Conservation (phyloP, 2,888 invertebrate genomes). For the Tenthredo mesomela region DNA sequence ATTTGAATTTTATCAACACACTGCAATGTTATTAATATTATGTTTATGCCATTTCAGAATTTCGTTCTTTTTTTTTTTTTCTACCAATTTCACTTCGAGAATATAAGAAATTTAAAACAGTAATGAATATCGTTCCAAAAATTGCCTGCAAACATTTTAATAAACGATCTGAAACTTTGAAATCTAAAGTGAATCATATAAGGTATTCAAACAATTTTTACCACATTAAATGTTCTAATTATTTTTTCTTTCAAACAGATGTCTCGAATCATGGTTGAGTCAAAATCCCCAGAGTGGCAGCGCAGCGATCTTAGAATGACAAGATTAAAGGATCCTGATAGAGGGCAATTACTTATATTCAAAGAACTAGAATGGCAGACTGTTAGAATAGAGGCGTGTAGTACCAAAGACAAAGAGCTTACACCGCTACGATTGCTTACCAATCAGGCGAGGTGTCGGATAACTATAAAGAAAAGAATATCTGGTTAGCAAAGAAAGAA, state of each 20-base stretch:
- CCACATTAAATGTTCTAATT: constrained; percentile 36
- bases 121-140: not conserved
- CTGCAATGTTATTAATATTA: not conserved
- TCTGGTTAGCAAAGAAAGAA: constrained; percentile 81
- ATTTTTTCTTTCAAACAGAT: constrained; percentile 83
- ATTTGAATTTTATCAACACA: not conserved
- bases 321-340: constrained; percentile 92
- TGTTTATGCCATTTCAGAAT: not conserved
- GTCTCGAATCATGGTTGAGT: constrained; percentile 95
- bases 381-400: constrained; percentile 95
- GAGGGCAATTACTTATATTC: constrained; percentile 95
- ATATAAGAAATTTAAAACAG: not conserved
- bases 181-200: no score
- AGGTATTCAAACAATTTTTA: no score
- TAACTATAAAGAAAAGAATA: constrained; percentile 96
- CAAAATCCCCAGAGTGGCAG: constrained; percentile 95
- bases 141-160: not conserved
- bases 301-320: constrained; percentile 93
- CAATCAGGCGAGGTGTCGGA: constrained; percentile 96
- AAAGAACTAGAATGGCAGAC: constrained; percentile 99
- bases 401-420: constrained; percentile 86
- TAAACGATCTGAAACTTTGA: no score
- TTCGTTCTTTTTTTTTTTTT: not conserved
- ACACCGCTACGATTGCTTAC: constrained; percentile 95
- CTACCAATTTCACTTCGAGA: not conserved